Conservation (phyloP, 2,888 invertebrate genomes). For the Lamproptera curius region DNA sequence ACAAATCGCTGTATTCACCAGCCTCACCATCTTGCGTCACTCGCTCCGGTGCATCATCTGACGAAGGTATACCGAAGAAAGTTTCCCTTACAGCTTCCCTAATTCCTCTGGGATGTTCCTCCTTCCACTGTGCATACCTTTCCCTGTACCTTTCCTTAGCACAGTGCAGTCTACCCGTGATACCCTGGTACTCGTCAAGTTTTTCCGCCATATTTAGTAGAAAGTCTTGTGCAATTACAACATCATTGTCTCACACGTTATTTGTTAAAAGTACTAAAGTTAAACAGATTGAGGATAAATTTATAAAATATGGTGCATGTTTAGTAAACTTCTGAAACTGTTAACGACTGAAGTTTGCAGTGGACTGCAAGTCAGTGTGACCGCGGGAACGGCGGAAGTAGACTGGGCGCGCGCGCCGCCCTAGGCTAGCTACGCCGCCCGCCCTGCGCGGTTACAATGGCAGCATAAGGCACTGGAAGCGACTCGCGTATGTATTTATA, state of each 20-base stretch:
- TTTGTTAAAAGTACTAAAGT: too few species aligned
- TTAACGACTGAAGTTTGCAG: slow-evolving; percentile 24
- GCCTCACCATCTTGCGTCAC: slow-evolving; percentile 59
- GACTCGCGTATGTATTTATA: slow-evolving; percentile 26
- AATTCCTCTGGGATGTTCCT: slow-evolving; percentile 77
- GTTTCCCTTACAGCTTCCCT: slow-evolving; percentile 67
- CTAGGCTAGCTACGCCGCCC: slow-evolving; percentile 40
- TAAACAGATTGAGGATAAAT: too few species aligned
- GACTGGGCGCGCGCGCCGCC: slow-evolving; percentile 66
- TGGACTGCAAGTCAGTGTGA: slow-evolving; percentile 24
- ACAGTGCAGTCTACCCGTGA: slow-evolving; percentile 83
- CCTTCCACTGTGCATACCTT: slow-evolving; percentile 80
- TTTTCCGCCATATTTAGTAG: slow-evolving; percentile 85
- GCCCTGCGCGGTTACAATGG: slow-evolving; percentile 47
- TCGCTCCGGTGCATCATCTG: slow-evolving; percentile 55
- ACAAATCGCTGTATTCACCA: slow-evolving; percentile 56
- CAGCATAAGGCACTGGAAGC: slow-evolving; percentile 42
- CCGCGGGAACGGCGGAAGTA: slow-evolving; percentile 39
- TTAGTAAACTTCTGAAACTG: slow-evolving; percentile 17
- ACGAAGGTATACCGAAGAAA: slow-evolving; percentile 60
- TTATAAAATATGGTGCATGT: too few species aligned
- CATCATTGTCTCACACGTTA: neutral
- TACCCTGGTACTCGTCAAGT: slow-evolving; percentile 87
- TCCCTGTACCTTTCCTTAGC: slow-evolving; percentile 81
- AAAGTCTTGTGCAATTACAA: too few species aligned